phyloP scores from a whole-genome alignment of 2,888 invertebrate species.

The Aromia moschata region DNA sequence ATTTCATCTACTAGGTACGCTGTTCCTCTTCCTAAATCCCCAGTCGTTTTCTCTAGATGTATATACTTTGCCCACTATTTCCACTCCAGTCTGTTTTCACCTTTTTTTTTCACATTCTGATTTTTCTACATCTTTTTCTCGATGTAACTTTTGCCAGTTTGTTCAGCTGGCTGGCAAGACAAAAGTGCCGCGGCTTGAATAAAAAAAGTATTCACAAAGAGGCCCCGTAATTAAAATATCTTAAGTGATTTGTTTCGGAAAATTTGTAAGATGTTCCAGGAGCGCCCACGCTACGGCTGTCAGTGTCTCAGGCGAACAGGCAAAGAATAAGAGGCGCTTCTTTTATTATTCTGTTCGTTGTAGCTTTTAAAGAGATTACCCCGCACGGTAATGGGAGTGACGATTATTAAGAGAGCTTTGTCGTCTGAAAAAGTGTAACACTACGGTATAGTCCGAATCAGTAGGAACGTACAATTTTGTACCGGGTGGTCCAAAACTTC shows the following conservation, averaged over 20 bases:
- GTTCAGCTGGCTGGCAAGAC: background rate
- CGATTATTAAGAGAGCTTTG: no score
- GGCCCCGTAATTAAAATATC: slow-evolving; percentile 35
- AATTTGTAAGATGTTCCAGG: slow-evolving; percentile 23
- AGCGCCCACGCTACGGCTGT: background rate
- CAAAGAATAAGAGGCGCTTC: slow-evolving; percentile 5
- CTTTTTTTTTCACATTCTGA: background rate
- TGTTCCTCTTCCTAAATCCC: no score
- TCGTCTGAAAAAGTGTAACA: no score
- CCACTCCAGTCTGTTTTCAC: background rate
- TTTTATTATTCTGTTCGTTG: slow-evolving; percentile 19
- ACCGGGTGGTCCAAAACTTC: no score
- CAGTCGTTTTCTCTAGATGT: no score
- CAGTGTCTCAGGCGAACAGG: slow-evolving; percentile 10
- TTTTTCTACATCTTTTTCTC: slow-evolving; percentile 7
- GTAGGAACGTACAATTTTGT: no score
- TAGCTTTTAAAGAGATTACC: background rate
- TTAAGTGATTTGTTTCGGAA: slow-evolving; percentile 31
- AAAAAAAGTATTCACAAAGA: slow-evolving; percentile 34
- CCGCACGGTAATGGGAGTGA: no score
- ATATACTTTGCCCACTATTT: background rate
- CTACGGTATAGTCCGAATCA: no score
- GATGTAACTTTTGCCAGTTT: slow-evolving; percentile 5
- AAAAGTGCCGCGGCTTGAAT: slow-evolving; percentile 36
- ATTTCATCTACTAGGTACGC: no score